These are phyloP conservation scores for Leptinotarsa tumamoca DNA, from an alignment of 2,888 invertebrate genomes.

Conservation along the genomic window DNA sequence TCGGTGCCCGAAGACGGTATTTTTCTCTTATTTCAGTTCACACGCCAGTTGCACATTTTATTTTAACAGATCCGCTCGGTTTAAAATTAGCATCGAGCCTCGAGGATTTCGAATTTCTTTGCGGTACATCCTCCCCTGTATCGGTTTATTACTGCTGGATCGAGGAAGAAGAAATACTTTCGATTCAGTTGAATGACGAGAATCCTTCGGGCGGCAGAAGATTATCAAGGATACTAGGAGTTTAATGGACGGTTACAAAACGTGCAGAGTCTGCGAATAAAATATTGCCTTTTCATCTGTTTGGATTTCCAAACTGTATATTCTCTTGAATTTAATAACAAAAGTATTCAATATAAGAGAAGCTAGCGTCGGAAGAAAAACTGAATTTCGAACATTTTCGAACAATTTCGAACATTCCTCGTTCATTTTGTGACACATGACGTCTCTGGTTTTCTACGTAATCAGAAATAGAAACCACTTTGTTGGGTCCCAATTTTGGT, in stretches of 20 bases:
- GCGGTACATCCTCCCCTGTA: conserved; percentile 15
- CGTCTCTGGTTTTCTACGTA: too few relatives aligned
- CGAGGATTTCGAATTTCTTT: conserved; percentile 7
- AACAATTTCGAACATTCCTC: too few relatives aligned
- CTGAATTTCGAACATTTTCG: too few relatives aligned
- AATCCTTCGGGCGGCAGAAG: conserved; percentile 1
- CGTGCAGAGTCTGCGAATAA: not conserved
- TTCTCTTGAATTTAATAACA: too few relatives aligned
- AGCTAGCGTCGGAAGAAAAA: too few relatives aligned
- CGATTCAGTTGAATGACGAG: conserved; percentile 16
- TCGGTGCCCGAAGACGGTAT: not conserved
- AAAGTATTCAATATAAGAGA: too few relatives aligned
- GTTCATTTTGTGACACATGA: too few relatives aligned
- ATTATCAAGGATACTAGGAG: conserved; percentile 11
- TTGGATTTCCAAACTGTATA: not conserved
- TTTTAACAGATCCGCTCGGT: conserved; percentile 20
- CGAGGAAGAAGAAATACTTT: conserved; percentile 20
- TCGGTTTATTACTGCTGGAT: conserved; percentile 5
- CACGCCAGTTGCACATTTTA: conserved; percentile 13
- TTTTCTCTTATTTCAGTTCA: conserved; percentile 18
- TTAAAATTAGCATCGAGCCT: conserved; percentile 16
- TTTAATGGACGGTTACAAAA: not conserved
- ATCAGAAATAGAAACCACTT: too few relatives aligned
- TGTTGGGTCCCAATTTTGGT: too few relatives aligned
- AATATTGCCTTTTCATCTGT: not conserved